These are phyloP conservation scores for Bos taurus DNA, from an alignment of 2,113 vertebrate genomes.

Conservation along the genomic window ARS-UCD2.0 NC_037332.1:87481501-87482000, in stretches of 20 bases:
- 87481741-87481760: neutral
- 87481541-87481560: neutral
- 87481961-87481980: neutral
- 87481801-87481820: neutral
- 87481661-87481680: neutral
- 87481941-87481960: neutral
- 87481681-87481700: neutral
- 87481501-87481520: neutral
- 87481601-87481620: neutral
- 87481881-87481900: neutral
- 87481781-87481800: neutral
- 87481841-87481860: neutral
- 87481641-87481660: neutral
- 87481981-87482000: neutral
- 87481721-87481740: neutral
- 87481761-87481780: neutral
- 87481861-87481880: neutral
- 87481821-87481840: neutral
- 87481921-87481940: neutral
- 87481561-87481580: neutral
- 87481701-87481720: neutral
- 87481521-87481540: neutral
- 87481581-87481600: neutral
- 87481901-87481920: neutral
- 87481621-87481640: neutral